These are phyloP conservation scores for Drosophila repletoides DNA, from an alignment of 1,140 invertebrate species.

Conservation along the genomic window DNA sequence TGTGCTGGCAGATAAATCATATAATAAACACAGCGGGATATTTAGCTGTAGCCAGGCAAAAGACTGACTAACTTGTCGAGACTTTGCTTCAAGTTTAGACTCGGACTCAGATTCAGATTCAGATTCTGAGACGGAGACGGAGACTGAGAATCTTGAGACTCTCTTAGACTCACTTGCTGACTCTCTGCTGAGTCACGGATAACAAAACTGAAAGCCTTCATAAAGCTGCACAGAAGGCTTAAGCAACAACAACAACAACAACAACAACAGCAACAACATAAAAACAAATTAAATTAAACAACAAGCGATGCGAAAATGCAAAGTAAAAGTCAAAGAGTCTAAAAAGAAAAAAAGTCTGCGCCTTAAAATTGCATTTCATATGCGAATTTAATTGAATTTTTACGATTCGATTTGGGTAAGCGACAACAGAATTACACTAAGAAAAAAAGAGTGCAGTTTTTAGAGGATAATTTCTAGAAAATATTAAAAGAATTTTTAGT, in stretches of 20 bases:
- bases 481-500: too few relatives aligned
- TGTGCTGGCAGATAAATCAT: slow-evolving; percentile 65
- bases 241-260: slow-evolving; percentile 21
- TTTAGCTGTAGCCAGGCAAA: slow-evolving; percentile 11
- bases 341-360: neutral
- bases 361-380: slow-evolving; percentile 54
- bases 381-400: slow-evolving; percentile 63
- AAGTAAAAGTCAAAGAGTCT: slow-evolving; percentile 55
- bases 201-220: slow-evolving; percentile 59
- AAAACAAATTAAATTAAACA: slow-evolving; percentile 72
- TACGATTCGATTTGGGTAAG: slow-evolving; percentile 30
- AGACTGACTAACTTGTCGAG: slow-evolving; percentile 13
- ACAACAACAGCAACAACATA: neutral
- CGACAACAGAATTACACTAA: slow-evolving; percentile 13
- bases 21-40: slow-evolving; percentile 71
- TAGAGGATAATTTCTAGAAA: too few relatives aligned
- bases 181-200: slow-evolving; percentile 46
- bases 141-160: slow-evolving; percentile 2
- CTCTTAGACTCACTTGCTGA: slow-evolving; percentile 12
- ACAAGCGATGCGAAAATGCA: slow-evolving; percentile 46
- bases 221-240: slow-evolving; percentile 47
- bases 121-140: slow-evolving; percentile 2
- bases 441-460: neutral
- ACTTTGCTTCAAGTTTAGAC: slow-evolving; percentile 21
- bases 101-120: slow-evolving; percentile 24